Evolutionary conservation across 2,113 vertebrate species (phyloP).

Genomic region (Cheilinus undulatus): DNA sequence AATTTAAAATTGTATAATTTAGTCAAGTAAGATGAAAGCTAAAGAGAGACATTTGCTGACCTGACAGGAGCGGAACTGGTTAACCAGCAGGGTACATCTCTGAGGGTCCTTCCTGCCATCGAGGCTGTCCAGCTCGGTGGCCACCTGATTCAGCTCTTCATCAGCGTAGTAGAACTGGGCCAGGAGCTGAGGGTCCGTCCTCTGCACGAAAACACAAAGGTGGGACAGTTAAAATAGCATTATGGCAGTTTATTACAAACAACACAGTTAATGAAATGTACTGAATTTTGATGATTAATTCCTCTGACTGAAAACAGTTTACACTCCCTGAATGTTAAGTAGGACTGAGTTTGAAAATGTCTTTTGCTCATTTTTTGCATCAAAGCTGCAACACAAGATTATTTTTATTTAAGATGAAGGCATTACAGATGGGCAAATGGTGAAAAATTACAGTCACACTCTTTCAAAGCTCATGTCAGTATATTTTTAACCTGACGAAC

Average conservation of each 20-base stretch:
- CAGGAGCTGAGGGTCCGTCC: slow-evolving; percentile 95
- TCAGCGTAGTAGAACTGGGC: slow-evolving; percentile 98
- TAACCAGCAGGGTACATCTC: slow-evolving; percentile 94
- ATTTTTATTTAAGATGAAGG: no score
- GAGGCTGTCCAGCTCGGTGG: slow-evolving; percentile 94
- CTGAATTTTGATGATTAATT: not conserved
- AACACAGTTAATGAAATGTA: not conserved
- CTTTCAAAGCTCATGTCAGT: no score
- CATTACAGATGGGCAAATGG: no score
- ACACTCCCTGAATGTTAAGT: not conserved
- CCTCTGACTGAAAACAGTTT: not conserved
- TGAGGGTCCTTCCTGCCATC: slow-evolving; percentile 97
- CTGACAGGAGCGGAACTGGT: slow-evolving; percentile 98
- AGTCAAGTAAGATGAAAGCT: not conserved
- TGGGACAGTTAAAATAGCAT: not conserved
- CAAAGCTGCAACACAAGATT: not conserved
- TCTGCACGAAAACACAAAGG: slow-evolving; percentile 79
- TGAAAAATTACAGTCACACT: no score
- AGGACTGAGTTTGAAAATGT: not conserved
- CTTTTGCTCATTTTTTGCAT: not conserved
- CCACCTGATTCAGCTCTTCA: slow-evolving; percentile 97
- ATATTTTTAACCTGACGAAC: no score
- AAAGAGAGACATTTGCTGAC: slow-evolving; percentile 72
- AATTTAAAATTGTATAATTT: not conserved
- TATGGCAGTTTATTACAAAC: not conserved